Conservation (phyloP, 2,797 vertebrate species). For the Vireo griseus region DNA sequence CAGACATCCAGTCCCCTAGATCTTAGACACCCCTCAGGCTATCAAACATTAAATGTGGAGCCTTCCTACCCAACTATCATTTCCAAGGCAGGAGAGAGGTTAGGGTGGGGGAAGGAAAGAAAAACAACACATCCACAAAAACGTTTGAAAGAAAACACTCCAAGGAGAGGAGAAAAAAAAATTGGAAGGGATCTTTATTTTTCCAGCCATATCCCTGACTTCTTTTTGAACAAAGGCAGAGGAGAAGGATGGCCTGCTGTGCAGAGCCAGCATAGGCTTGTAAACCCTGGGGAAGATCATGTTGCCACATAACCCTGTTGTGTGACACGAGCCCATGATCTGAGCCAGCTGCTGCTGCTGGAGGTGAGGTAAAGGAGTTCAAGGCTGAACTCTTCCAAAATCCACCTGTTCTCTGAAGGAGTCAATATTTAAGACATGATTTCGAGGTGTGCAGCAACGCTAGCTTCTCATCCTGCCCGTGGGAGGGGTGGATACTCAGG, state of each 20-base stretch:
- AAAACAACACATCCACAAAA: neutral
- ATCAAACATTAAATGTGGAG: accelerated
- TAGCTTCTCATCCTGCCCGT: neutral
- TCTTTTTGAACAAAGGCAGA: neutral
- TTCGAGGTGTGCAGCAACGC: neutral
- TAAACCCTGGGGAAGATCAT: neutral
- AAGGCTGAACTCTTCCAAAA: neutral
- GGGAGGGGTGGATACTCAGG: accelerated
- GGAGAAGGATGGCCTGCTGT: neutral
- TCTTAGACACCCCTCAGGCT: neutral
- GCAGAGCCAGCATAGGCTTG: neutral
- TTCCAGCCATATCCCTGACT: neutral
- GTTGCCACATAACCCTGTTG: neutral
- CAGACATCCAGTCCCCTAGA: neutral
- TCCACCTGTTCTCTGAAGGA: neutral
- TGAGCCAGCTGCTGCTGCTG: neutral
- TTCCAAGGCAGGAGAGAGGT: neutral
- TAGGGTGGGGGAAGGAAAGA: accelerated
- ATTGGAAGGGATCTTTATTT: neutral
- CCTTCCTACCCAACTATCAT: neutral
- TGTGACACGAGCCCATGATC: accelerated
- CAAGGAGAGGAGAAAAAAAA: neutral
- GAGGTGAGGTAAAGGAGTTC: neutral
- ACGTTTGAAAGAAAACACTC: neutral
- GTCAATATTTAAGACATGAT: neutral